These are phyloP conservation scores for Latheticus oryzae DNA, from an alignment of 2,888 invertebrate species.

Conservation along the genomic window DNA sequence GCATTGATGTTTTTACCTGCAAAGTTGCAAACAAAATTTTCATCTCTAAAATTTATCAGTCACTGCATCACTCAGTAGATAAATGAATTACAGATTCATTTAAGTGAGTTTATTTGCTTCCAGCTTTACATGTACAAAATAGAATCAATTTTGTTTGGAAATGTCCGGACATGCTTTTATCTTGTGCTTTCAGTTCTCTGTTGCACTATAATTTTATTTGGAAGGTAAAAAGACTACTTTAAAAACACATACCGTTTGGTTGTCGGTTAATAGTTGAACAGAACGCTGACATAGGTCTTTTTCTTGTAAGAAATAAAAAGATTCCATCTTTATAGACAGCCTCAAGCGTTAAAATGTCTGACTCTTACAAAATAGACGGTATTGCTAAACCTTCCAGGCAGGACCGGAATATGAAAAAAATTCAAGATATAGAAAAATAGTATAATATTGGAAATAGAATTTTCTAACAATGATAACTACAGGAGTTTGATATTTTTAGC, in stretches of 20 bases:
- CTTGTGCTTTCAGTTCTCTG: slow-evolving; percentile 25
- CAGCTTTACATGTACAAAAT: slow-evolving; percentile 10
- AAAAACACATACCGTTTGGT: not conserved
- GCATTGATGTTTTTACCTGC: too few species aligned
- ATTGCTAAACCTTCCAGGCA: slow-evolving; percentile 12
- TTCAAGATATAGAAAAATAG: too few species aligned
- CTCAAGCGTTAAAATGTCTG: slow-evolving; percentile 35
- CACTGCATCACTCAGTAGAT: too few species aligned
- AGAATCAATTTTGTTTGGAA: slow-evolving; percentile 27
- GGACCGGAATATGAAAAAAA: slow-evolving; percentile 5
- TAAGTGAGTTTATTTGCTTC: slow-evolving; percentile 30
- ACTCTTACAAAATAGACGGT: slow-evolving; percentile 10
- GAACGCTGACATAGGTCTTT: slow-evolving; percentile 44
- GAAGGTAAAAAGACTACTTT: not conserved
- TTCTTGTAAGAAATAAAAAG: slow-evolving; percentile 38
- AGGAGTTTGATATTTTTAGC: too few species aligned
- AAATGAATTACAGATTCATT: slow-evolving; percentile 30
- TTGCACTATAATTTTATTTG: slow-evolving; percentile 19
- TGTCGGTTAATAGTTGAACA: not conserved
- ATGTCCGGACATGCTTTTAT: slow-evolving; percentile 33
- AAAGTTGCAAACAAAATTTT: slow-evolving; percentile 22
- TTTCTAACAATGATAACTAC: too few species aligned
- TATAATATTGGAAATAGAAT: too few species aligned
- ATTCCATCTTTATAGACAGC: slow-evolving; percentile 46
- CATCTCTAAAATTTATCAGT: slow-evolving; percentile 9